Evolutionary conservation across 1,140 invertebrate species (phyloP), one percentile per base, ranked within the genome.

Genomic region (Ostrea denselamellosa): DNA sequence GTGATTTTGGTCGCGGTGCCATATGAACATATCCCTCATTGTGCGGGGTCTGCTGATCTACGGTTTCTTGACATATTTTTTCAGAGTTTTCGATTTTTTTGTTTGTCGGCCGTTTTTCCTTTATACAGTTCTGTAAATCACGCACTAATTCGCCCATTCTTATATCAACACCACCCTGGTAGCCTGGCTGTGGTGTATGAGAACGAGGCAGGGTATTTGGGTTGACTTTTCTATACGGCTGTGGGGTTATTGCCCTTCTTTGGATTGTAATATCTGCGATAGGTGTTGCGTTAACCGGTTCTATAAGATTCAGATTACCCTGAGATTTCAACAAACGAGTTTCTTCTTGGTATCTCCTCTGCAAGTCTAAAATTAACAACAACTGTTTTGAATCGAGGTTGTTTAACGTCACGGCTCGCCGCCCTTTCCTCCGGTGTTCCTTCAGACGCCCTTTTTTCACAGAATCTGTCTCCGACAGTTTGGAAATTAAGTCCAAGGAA

Each of bases 331-430:
- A 88, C 52, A 84, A 87, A 12, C 90, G 86, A 28, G 90, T 91
- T 89, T 93, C 93, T 82, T 93, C 91, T 22, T 92, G 85, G 87
- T 93, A 93, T 65, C 92, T 83, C 91, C 92, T 93, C 83, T 93
- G 93, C 34, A 93, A 87, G 85, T 91, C 92, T n/a, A 93, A 87
- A 65, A 93, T 93, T 53, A 93, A 81, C 90, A 93, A 86, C 12
- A 93, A 88, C 87, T 93, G 92, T 68, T 93, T 91, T 51, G 91
- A 90, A 85, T 93, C 93, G 34, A 93, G 81, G 58, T 92, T 93
- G 71, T 93, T 91, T 8, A 93, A 88, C 19, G 93, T 93, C 77
- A 92, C 92, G 2, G 93, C 93, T 19, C 93, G 68, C 86, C 90
- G 87, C 9, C 88, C 90, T 62, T 88, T 90, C 68, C 91, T 89